Evolutionary conservation across 2,888 invertebrate genomes (phyloP).

Genomic region (Leptinotarsa peninsularis): DNA sequence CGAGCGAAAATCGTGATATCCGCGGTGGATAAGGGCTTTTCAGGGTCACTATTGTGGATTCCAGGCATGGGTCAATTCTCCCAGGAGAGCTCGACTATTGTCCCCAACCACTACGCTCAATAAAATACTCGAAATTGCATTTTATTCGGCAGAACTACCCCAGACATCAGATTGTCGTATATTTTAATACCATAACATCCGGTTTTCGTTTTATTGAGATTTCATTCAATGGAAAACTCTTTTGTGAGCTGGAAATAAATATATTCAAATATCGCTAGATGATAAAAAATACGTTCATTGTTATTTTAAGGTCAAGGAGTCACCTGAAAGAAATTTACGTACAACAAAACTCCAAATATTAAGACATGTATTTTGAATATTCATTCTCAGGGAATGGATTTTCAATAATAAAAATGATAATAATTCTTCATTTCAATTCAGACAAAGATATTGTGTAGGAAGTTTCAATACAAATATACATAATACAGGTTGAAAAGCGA

Average conservation of each 20-base stretch:
- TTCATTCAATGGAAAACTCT: constrained; percentile 8
- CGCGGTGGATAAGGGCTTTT: constrained; percentile 3
- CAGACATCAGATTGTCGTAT: constrained; percentile 1
- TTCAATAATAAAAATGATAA: no score
- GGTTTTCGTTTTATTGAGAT: constrained; percentile 12
- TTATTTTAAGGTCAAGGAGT: no score
- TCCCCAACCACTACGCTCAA: constrained; percentile 20
- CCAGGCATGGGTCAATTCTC: constrained; percentile 23
- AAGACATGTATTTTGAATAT: no score
- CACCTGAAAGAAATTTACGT: no score
- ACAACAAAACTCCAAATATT: no score
- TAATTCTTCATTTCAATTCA: no score
- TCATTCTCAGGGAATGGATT: no score
- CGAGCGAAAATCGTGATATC: constrained; percentile 17
- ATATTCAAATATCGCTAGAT: no score
- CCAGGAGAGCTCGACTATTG: constrained; percentile 24
- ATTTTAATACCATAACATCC: constrained; percentile 17
- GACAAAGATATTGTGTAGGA: no score
- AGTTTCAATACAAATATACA: no score
- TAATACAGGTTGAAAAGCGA: no score
- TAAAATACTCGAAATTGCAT: constrained; percentile 27
- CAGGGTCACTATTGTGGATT: constrained; percentile 23
- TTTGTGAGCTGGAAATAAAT: background rate
- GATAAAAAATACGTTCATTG: no score
- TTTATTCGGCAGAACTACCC: constrained; percentile 22